A percentile compares a stretch with the other conserved stretches of the same genome.
These are phyloP conservation scores for Chesias legatella DNA, from an alignment of 2,888 invertebrate genomes.

Conservation along the genomic window DNA sequence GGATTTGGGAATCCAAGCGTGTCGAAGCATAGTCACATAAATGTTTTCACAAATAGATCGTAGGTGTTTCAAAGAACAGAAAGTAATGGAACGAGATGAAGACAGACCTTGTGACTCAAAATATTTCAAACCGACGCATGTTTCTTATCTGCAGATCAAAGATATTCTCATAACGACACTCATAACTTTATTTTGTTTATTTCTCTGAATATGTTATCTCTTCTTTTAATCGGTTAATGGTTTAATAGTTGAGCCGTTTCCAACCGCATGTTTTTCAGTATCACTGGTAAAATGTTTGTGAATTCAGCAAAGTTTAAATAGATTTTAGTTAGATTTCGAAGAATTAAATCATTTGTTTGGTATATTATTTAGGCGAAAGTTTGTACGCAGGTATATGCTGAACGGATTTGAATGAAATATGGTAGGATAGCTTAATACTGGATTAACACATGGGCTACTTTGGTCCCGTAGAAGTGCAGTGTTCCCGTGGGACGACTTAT, in stretches of 20 bases:
- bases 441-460: too few species aligned
- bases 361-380: too few species aligned
- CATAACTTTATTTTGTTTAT: conserved; percentile 27
- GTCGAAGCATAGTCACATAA: too few species aligned
- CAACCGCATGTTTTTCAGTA: conserved; percentile 17
- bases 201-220: conserved; percentile 30
- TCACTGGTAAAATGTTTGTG: conserved; percentile 2
- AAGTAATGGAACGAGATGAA: not conserved
- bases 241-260: conserved; percentile 32
- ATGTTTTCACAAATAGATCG: too few species aligned
- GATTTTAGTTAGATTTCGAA: not conserved
- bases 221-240: conserved; percentile 28
- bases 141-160: conserved; percentile 27
- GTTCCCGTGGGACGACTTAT: too few species aligned
- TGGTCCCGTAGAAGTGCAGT: too few species aligned
- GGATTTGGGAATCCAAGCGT: too few species aligned
- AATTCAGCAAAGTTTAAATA: conserved; percentile 1
- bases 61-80: not conserved
- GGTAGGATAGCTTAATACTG: too few species aligned
- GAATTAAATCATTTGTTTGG: too few species aligned
- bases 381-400: too few species aligned
- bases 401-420: too few species aligned
- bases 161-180: conserved; percentile 16
- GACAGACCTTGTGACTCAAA: conserved; percentile 4
- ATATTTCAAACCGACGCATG: conserved; percentile 7